Evolutionary conservation across 2,888 invertebrate species (phyloP).

Genomic region (Volucella inanis): DNA sequence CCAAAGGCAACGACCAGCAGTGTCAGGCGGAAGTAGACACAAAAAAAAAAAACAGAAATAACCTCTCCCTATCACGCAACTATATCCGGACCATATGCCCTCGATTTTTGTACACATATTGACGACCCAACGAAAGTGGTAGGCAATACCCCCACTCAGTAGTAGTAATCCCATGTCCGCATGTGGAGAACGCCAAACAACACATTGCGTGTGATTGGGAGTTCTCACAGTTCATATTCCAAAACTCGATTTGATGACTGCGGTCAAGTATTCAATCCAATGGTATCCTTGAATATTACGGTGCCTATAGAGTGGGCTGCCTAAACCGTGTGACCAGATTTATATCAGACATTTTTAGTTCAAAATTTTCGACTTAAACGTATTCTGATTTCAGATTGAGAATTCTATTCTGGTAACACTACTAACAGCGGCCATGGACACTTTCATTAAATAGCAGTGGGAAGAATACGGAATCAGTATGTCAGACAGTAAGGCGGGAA

Average conservation of each 20-base stretch:
- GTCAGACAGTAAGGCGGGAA: slow-evolving; percentile 65
- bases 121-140: slow-evolving; percentile 11
- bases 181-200: slow-evolving; percentile 7
- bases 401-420: too few relatives aligned
- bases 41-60: slow-evolving; percentile 13
- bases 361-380: too few relatives aligned
- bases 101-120: slow-evolving; percentile 40
- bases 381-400: too few relatives aligned
- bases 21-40: slow-evolving; percentile 12
- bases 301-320: background rate
- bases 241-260: slow-evolving; percentile 40
- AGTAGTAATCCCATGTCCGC: slow-evolving; percentile 14
- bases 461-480: slow-evolving; percentile 52
- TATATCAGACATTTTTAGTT: too few relatives aligned
- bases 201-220: slow-evolving; percentile 55
- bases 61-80: slow-evolving; percentile 57
- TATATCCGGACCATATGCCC: slow-evolving; percentile 57
- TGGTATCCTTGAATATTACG: slow-evolving; percentile 39
- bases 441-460: slow-evolving; percentile 3
- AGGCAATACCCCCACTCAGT: slow-evolving; percentile 31
- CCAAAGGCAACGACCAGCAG: slow-evolving; percentile 23
- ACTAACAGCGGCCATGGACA: slow-evolving; percentile 2
- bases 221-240: slow-evolving; percentile 6
- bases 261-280: slow-evolving; percentile 58
- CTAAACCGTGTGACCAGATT: too few relatives aligned